phyloP scores from a whole-genome alignment of 2,888 invertebrate genomes.

The Drepana falcataria region DNA sequence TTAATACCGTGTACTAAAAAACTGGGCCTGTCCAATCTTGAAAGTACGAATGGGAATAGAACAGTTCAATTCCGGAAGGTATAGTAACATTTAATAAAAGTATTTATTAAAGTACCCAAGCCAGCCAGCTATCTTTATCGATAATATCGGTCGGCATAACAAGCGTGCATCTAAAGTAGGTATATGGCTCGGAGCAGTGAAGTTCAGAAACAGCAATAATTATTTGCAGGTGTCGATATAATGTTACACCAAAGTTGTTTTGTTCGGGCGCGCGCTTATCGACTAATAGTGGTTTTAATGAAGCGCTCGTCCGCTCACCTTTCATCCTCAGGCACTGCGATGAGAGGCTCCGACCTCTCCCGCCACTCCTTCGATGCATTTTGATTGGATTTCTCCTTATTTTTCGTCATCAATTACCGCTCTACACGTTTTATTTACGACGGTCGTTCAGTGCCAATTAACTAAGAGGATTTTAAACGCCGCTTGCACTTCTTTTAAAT shows the following conservation, averaged over 20 bases:
- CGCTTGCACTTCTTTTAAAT: background rate
- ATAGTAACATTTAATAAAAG: too few species aligned
- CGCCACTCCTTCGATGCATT: slow-evolving; percentile 55
- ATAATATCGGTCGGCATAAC: background rate
- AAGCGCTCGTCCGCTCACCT: slow-evolving; percentile 66
- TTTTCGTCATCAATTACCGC: slow-evolving; percentile 43
- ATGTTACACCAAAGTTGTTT: slow-evolving; percentile 42
- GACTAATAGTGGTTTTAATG: slow-evolving; percentile 66
- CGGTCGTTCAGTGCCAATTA: slow-evolving; percentile 1
- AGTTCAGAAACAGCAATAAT: background rate
- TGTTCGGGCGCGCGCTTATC: slow-evolving; percentile 51
- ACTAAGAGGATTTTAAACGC: background rate
- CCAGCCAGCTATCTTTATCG: too few species aligned
- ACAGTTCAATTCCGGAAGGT: too few species aligned
- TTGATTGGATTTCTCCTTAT: slow-evolving; percentile 67
- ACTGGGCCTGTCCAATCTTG: too few species aligned
- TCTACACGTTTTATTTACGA: slow-evolving; percentile 3
- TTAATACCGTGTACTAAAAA: too few species aligned
- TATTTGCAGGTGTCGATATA: slow-evolving; percentile 33
- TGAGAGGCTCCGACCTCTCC: slow-evolving; percentile 60
- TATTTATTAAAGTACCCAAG: too few species aligned
- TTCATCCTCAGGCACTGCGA: slow-evolving; percentile 73
- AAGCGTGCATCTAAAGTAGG: background rate
- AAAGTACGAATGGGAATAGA: too few species aligned
- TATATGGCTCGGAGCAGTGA: background rate